Percentiles rank a stretch among this genome's conserved stretches.
phyloP scores from a whole-genome alignment of 2,888 invertebrate species.

The Flexamia atlantica region DNA sequence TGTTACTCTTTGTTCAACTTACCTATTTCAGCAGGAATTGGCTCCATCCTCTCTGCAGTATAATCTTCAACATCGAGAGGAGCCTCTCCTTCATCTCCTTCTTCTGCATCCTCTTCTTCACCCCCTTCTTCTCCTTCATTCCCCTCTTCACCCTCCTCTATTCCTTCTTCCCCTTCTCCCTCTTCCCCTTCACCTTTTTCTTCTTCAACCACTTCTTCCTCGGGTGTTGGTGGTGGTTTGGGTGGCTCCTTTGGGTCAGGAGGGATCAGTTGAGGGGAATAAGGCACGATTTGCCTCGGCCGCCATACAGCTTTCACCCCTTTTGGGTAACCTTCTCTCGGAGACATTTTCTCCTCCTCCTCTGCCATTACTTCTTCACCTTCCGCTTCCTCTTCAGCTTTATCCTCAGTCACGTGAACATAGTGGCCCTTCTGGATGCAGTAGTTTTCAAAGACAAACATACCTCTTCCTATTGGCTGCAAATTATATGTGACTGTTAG shows the following conservation, averaged over 20 bases:
- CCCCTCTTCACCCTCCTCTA: not conserved
- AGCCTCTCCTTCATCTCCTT: not conserved
- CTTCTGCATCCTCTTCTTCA: not conserved
- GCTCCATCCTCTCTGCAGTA: not conserved
- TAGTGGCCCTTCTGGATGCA: conserved; percentile 87
- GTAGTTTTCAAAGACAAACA: conserved; percentile 86
- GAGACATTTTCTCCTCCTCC: conserved; percentile 62
- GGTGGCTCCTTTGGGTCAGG: conserved; percentile 35
- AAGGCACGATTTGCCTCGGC: conserved; percentile 62
- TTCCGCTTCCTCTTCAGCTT: conserved; percentile 76
- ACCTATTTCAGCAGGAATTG: not conserved
- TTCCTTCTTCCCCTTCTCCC: not conserved
- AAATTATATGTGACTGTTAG: not conserved
- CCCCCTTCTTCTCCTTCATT: not conserved
- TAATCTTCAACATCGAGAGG: conserved; percentile 4
- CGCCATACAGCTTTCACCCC: conserved; percentile 66
- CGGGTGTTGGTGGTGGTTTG: conserved; percentile 64
- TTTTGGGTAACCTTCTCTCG: conserved; percentile 56
- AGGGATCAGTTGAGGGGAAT: conserved; percentile 40
- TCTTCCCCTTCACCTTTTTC: not conserved
- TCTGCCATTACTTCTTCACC: conserved; percentile 75
- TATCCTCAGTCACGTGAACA: conserved; percentile 80
- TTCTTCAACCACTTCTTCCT: conserved; percentile 72
- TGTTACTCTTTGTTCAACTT: not conserved
- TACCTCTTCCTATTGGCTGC: conserved; percentile 84